phyloP scores from a whole-genome alignment of 2,113 vertebrate genomes.

The Mustelus asterias region DNA sequence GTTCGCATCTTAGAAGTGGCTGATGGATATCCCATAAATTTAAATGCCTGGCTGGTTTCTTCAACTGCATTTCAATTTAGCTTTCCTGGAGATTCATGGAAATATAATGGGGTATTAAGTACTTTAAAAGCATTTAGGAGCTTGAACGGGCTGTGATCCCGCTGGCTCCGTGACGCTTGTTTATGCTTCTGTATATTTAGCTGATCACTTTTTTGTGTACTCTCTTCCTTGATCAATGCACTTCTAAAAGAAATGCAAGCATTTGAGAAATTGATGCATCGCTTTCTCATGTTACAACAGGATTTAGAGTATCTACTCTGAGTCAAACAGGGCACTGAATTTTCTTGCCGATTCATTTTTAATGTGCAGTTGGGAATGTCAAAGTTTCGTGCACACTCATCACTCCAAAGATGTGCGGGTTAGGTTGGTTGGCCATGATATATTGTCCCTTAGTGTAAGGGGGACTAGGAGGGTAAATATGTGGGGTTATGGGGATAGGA shows the following conservation, averaged over 20 bases:
- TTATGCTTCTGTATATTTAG: neutral
- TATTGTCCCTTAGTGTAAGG: too few relatives aligned
- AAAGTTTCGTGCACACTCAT: neutral
- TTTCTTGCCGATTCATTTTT: neutral
- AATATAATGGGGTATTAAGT: neutral
- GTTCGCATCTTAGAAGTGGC: neutral
- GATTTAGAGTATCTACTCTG: neutral
- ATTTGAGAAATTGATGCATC: neutral
- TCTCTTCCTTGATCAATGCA: neutral
- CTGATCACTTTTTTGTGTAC: neutral
- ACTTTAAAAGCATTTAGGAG: neutral
- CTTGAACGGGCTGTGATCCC: neutral
- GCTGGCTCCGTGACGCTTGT: neutral
- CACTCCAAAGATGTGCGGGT: neutral
- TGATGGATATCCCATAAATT: slow-evolving; percentile 12
- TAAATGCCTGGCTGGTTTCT: neutral
- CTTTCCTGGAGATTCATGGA: neutral
- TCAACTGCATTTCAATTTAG: slow-evolving; percentile 9
- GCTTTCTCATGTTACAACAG: neutral
- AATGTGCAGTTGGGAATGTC: neutral
- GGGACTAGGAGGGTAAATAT: too few relatives aligned
- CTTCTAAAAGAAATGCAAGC: neutral
- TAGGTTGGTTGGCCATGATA: too few relatives aligned
- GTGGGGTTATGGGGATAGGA: too few relatives aligned
- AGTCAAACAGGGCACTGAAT: neutral